These are phyloP conservation scores for Dinothrombium tinctorium DNA, from an alignment of 1,140 invertebrate species.

Conservation along the genomic window DNA sequence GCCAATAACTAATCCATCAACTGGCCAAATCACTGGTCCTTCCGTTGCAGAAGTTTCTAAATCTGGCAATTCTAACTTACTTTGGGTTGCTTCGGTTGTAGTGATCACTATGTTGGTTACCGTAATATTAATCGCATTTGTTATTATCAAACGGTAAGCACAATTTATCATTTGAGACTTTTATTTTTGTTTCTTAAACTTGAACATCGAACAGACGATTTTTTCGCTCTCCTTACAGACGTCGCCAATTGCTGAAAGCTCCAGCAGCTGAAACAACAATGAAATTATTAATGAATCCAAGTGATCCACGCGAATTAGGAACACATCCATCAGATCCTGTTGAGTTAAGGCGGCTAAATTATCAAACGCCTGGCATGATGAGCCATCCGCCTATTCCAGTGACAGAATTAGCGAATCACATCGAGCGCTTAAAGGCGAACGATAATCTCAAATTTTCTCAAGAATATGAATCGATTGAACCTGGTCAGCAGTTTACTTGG, in stretches of 20 bases:
- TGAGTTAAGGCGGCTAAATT: conserved; percentile 78
- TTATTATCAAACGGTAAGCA: conserved; percentile 31
- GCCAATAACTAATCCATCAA: conserved; percentile 10
- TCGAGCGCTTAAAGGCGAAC: conserved; percentile 78
- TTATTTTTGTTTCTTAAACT: conserved; percentile 1
- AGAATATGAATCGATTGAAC: conserved; percentile 90
- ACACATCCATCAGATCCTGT: conserved; percentile 61
- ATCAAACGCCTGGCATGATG: conserved; percentile 89
- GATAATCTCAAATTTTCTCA: conserved; percentile 94
- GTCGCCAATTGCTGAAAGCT: conserved; percentile 60
- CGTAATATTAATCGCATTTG: conserved; percentile 18
- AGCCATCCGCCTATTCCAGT: conserved; percentile 91
- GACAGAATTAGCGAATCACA: conserved; percentile 72
- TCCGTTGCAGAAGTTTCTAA: conserved; percentile 12
- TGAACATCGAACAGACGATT: too few relatives aligned
- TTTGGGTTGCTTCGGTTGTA: conserved; percentile 37
- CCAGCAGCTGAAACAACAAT: conserved; percentile 52
- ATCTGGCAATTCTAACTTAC: conserved; percentile 8
- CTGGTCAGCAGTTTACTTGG: conserved; percentile 98
- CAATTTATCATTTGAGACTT: background rate
- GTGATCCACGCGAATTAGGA: conserved; percentile 14
- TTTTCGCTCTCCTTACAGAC: conserved; percentile 13
- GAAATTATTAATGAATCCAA: conserved; percentile 14
- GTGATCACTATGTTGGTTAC: conserved; percentile 34
- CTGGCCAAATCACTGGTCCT: conserved; percentile 10